Evolutionary conservation across 2,113 vertebrate species (phyloP), one percentile per base, ranked within the genome.

Genomic region (Xiphorhynchus elegans): DNA sequence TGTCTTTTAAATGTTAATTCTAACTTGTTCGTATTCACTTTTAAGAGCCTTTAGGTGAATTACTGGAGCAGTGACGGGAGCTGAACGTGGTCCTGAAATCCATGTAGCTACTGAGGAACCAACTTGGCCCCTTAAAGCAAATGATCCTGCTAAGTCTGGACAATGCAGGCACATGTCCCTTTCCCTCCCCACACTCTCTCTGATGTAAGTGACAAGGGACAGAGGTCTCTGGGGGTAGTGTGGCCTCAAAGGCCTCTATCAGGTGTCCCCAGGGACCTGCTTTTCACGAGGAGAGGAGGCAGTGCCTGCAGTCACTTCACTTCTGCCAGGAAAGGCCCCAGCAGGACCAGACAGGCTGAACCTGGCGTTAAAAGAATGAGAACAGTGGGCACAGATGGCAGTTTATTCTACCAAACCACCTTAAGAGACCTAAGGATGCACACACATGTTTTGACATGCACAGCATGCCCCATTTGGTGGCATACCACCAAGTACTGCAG

Each of bases 221-320:
- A 24, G 31, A 73, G 17, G n/a, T 68, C 26, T 68, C 17, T 33
- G 20, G n/a, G 55, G 17, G 10, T 24, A 62, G 4, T 53, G 21
- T 50, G 42, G 53, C 53, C 47, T 77, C 42, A 17, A 26, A 69
- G 20, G 14, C 21, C 63, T 80, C 39, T 68, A 9, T 67, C 10
- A 31, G 16, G 12, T 58, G 35, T 59, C 35, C 25, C 26, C 2
- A 4, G 23, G 17, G 25, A 63, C 26, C 33, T 35, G 37, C 28
- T 52, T 46, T 66, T 9, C 25, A 11, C n/a, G 9, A 13, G 10
- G 8, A 12, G 9, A 72, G 39, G 18, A 66, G 17, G 13, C 11
- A 66, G 46, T 35, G 13, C 46, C 23, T 35, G 19, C 0, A 0
- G 31, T 44, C 63, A 33, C 15, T 4, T 13, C 7, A 8, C 18